A percentile compares a stretch with the other conserved stretches of the same genome.
Evolutionary conservation across 2,113 vertebrate genomes (phyloP).

Genomic region (Seriola aureovittata): DNA sequence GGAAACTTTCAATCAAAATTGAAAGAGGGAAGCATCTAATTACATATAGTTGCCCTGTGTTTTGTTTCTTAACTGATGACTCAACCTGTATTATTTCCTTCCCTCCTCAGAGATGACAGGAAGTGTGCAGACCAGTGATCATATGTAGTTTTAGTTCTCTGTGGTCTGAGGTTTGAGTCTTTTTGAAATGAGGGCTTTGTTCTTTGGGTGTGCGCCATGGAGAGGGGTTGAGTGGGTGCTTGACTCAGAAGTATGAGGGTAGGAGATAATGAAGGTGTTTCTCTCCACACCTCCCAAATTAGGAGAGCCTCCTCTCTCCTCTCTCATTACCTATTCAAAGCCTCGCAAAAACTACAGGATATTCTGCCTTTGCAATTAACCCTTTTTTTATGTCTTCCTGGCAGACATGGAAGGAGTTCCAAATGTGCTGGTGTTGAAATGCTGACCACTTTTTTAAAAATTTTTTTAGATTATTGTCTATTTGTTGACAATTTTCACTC

Average conservation of each 20-base stretch:
- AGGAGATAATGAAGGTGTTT: conserved; percentile 59
- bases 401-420: conserved; percentile 5
- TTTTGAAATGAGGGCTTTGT: conserved; percentile 46
- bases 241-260: conserved; percentile 42
- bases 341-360: conserved; percentile 78
- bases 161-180: conserved; percentile 51
- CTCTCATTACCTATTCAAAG: conserved; percentile 84
- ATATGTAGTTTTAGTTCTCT: conserved; percentile 39
- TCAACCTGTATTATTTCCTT: conserved; percentile 38
- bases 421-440: conserved; percentile 33
- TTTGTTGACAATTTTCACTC: background rate
- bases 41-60: conserved; percentile 44
- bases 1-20: conserved; percentile 67
- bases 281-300: conserved; percentile 31
- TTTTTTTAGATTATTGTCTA: background rate
- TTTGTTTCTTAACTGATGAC: conserved; percentile 47
- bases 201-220: conserved; percentile 29
- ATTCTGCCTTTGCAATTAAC: conserved; percentile 33
- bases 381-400: conserved; percentile 19
- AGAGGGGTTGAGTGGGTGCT: conserved; percentile 49
- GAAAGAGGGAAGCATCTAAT: conserved; percentile 56
- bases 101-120: conserved; percentile 35
- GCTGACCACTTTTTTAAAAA: background rate
- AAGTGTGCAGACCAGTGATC: conserved; percentile 51
- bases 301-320: conserved; percentile 56